Conservation (phyloP, 1,140 invertebrate genomes). For the Drosophila sucinea region DNA sequence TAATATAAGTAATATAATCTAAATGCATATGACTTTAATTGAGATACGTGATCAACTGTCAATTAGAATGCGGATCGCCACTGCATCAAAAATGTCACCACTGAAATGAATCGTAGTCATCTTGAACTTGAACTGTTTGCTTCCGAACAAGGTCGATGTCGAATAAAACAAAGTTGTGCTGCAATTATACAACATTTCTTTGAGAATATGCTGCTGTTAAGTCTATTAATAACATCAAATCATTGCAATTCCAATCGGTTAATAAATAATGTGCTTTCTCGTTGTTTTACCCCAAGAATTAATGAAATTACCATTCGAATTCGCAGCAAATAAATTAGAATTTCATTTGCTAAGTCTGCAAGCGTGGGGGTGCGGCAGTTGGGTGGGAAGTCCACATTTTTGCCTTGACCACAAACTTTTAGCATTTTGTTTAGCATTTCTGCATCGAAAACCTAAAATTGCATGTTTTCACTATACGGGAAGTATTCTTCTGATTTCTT, state of each 20-base stretch:
- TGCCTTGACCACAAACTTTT: constrained; percentile 4
- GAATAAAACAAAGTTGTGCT: neutral
- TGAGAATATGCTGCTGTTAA: neutral
- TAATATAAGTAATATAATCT: too few relatives aligned
- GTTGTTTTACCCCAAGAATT: neutral
- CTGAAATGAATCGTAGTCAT: neutral
- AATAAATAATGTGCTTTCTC: neutral
- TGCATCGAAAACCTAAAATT: too few relatives aligned
- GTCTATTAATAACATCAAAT: neutral
- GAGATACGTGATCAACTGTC: too few relatives aligned
- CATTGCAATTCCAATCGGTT: neutral
- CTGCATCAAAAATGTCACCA: neutral
- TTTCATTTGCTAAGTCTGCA: neutral
- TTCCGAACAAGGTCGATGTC: neutral
- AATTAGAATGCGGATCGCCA: too few relatives aligned
- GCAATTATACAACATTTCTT: neutral
- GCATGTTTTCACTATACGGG: too few relatives aligned
- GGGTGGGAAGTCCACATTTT: neutral
- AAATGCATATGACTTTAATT: too few relatives aligned
- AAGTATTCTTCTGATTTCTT: neutral
- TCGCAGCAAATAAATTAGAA: neutral
- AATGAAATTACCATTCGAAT: neutral
- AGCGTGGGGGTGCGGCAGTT: neutral
- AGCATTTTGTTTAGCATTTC: neutral
- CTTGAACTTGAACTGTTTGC: constrained; percentile 18